Evolutionary conservation across 2,888 invertebrate species (phyloP).

Genomic region (Neuroscelio doddi): DNA sequence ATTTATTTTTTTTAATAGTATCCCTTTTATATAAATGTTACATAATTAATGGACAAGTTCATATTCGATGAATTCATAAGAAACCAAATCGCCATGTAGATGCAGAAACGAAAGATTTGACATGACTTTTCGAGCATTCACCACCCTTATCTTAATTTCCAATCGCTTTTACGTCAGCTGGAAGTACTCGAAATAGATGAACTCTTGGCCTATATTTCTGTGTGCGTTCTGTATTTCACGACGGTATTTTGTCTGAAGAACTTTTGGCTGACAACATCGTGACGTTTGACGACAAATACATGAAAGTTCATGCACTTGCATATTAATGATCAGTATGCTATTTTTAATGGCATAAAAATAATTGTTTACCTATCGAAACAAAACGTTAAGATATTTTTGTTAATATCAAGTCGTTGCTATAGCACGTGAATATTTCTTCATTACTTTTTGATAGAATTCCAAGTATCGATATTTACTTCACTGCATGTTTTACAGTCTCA

Average conservation of each 20-base stretch:
- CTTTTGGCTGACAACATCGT: constrained; percentile 22
- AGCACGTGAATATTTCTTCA: too few species aligned
- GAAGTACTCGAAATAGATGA: constrained; percentile 68
- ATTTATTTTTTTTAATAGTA: neutral
- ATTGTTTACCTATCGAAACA: constrained; percentile 12
- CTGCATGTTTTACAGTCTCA: too few species aligned
- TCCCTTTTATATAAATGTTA: neutral
- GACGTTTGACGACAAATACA: constrained; percentile 32
- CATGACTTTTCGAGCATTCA: constrained; percentile 48
- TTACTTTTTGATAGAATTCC: too few species aligned
- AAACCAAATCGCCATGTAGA: constrained; percentile 1
- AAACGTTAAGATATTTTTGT: neutral
- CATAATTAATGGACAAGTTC: neutral
- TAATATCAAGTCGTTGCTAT: too few species aligned
- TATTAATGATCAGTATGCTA: constrained; percentile 14
- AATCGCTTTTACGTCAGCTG: constrained; percentile 66
- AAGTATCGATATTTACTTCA: too few species aligned
- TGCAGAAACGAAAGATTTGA: constrained; percentile 19
- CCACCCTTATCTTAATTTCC: constrained; percentile 59
- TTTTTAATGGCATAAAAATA: constrained; percentile 44
- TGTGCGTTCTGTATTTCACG: constrained; percentile 20
- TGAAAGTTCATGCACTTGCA: constrained; percentile 7
- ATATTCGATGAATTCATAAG: too few species aligned
- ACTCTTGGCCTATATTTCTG: constrained; percentile 69
- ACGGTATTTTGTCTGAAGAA: constrained; percentile 25